Evolutionary conservation across 2,113 vertebrate genomes (phyloP).

Genomic region (Phyllopteryx taeniolatus): DNA sequence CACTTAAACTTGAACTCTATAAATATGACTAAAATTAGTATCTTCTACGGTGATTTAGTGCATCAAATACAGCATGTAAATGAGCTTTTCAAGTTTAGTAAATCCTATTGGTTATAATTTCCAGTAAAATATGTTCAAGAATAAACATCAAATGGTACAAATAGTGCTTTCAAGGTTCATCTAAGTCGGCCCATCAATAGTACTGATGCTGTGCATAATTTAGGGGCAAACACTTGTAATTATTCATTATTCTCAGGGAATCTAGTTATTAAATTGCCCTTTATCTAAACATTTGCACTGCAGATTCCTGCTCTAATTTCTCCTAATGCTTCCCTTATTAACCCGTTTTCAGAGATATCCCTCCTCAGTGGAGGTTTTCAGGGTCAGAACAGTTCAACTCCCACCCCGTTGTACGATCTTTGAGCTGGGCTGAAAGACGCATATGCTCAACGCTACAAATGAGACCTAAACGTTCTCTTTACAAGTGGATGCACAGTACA

Average conservation of each 20-base stretch:
- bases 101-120: conserved; percentile 17
- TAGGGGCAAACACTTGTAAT: conserved; percentile 50
- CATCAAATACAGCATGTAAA: too few relatives aligned
- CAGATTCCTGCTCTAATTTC: conserved; percentile 34
- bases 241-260: conserved; percentile 47
- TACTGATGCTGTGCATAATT: conserved; percentile 53
- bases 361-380: conserved; percentile 16
- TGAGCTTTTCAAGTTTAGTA: neutral
- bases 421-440: neutral
- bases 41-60: too few relatives aligned
- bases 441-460: neutral
- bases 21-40: too few relatives aligned
- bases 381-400: conserved; percentile 30
- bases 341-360: conserved; percentile 35
- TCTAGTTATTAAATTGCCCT: conserved; percentile 38
- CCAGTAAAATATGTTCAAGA: conserved; percentile 26
- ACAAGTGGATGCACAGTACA: neutral
- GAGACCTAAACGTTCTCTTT: neutral
- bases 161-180: conserved; percentile 26
- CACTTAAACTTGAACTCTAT: too few relatives aligned
- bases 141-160: conserved; percentile 26
- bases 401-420: neutral
- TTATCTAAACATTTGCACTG: conserved; percentile 37
- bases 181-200: conserved; percentile 23
- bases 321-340: conserved; percentile 40